These are phyloP conservation scores for Carabus problematicus DNA, from an alignment of 2,888 invertebrate species.

Conservation along the genomic window DNA sequence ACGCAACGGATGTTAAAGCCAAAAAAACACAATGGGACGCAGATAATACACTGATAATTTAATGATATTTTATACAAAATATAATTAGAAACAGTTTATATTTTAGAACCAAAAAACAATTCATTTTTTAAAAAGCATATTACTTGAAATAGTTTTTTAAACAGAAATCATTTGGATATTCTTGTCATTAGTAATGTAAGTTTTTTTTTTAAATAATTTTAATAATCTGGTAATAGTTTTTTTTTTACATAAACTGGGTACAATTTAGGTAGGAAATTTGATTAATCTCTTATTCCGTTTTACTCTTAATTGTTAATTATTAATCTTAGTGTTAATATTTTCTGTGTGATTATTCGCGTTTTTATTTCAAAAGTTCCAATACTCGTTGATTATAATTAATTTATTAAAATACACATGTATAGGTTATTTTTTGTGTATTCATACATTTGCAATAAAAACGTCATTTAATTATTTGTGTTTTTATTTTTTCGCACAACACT, in stretches of 20 bases:
- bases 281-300: no score
- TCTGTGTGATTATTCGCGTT: no score
- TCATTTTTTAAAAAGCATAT: neutral
- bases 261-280: no score
- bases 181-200: neutral
- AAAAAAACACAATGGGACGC: slow-evolving; percentile 55
- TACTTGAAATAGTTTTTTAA: neutral
- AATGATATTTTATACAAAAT: slow-evolving; percentile 38
- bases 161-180: neutral
- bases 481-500: slow-evolving; percentile 68
- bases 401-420: no score
- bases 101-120: neutral
- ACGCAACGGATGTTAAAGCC: slow-evolving; percentile 41
- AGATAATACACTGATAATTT: slow-evolving; percentile 56
- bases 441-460: slow-evolving; percentile 6
- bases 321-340: no score
- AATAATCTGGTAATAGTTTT: neutral
- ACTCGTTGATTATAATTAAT: no score
- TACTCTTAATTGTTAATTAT: no score
- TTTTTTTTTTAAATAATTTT: slow-evolving; percentile 2
- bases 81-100: neutral
- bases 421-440: neutral
- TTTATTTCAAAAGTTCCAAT: no score
- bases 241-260: no score
- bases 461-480: neutral